phyloP scores from a whole-genome alignment of 2,113 vertebrate genomes.

The Megalops atlanticus region DNA sequence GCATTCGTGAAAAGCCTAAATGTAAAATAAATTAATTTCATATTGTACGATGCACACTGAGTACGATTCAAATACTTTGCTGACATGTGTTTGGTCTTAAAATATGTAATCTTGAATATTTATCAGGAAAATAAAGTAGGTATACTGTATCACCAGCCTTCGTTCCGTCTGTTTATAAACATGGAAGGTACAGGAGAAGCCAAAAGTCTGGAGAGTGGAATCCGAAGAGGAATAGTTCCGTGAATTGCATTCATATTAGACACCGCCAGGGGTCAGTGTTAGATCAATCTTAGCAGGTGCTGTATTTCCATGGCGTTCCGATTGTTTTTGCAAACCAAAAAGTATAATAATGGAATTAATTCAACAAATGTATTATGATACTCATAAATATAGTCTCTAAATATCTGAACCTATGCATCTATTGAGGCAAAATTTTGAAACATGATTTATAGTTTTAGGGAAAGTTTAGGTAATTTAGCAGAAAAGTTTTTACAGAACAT shows the following conservation, averaged over 20 bases:
- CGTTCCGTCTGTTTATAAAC: constrained; percentile 75
- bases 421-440: no score
- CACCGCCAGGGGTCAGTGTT: constrained; percentile 16
- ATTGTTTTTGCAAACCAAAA: background rate
- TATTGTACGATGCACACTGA: background rate
- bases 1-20: constrained; percentile 26
- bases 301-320: background rate
- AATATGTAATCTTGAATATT: background rate
- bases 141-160: constrained; percentile 32
- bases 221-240: background rate
- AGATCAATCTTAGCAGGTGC: background rate
- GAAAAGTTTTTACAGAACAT: no score
- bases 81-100: background rate
- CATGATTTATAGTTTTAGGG: no score
- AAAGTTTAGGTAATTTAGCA: no score
- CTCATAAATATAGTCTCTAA: no score
- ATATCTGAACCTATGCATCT: no score
- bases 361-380: no score
- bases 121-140: background rate
- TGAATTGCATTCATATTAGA: background rate
- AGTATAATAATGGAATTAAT: no score
- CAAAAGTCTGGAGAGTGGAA: constrained; percentile 64
- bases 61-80: no score
- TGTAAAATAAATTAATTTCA: background rate
- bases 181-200: constrained; percentile 72